These are phyloP conservation scores for Druceiella hillmani DNA, from an alignment of 2,888 invertebrate genomes.

Conservation along the genomic window DNA sequence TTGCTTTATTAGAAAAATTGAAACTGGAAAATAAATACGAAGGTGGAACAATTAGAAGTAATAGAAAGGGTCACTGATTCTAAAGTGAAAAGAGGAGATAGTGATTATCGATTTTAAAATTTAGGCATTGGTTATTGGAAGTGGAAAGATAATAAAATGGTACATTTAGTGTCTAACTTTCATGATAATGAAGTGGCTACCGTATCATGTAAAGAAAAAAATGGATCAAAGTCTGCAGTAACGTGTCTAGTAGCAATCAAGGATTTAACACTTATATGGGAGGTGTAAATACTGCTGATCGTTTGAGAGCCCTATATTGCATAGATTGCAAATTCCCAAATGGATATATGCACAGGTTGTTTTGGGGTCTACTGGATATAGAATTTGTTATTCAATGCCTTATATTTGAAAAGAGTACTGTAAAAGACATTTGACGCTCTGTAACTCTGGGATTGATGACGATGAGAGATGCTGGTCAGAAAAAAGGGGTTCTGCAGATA, in stretches of 20 bases:
- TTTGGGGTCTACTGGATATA: slow-evolving; percentile 26
- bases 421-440: too few relatives aligned
- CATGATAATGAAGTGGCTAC: slow-evolving; percentile 16
- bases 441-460: too few relatives aligned
- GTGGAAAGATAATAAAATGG: slow-evolving; percentile 7
- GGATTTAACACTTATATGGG: slow-evolving; percentile 23
- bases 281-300: slow-evolving; percentile 28
- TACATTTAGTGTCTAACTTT: slow-evolving; percentile 16
- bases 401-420: too few relatives aligned
- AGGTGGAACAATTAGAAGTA: too few relatives aligned
- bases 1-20: slow-evolving; percentile 23
- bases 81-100: too few relatives aligned
- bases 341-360: slow-evolving; percentile 30
- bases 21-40: not conserved
- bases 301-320: slow-evolving; percentile 28
- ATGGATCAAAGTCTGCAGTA: slow-evolving; percentile 20
- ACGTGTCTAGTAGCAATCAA: slow-evolving; percentile 19
- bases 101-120: too few relatives aligned
- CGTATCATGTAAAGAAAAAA: slow-evolving; percentile 18
- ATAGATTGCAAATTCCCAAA: slow-evolving; percentile 29
- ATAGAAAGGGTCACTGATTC: too few relatives aligned
- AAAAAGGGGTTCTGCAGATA: too few relatives aligned
- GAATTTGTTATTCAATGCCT: too few relatives aligned
- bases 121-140: too few relatives aligned
- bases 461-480: too few relatives aligned